Conservation (phyloP, 2,888 invertebrate genomes). For the Acronicta psi region DNA sequence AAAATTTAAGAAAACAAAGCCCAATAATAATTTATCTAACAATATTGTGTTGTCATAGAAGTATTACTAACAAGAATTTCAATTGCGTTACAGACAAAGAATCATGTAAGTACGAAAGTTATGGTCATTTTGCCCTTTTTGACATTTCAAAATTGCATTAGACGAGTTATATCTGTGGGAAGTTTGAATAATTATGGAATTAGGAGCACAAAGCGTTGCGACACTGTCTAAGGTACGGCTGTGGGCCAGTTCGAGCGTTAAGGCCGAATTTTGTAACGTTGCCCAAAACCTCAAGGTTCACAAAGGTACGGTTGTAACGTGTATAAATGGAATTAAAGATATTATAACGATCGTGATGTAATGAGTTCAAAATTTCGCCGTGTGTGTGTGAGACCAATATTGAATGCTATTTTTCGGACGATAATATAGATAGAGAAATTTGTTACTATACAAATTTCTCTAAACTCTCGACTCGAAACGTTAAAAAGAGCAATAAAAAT, state of each 20-base stretch:
- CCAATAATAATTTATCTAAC: too few species aligned
- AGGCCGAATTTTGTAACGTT: constrained; percentile 49
- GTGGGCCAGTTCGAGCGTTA: constrained; percentile 39
- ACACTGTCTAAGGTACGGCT: constrained; percentile 22
- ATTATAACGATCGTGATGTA: constrained; percentile 6
- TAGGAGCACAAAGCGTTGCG: constrained; percentile 43
- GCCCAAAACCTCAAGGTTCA: constrained; percentile 16
- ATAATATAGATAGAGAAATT: too few species aligned
- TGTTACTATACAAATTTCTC: too few species aligned
- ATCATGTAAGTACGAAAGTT: constrained; percentile 11
- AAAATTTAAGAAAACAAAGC: too few species aligned
- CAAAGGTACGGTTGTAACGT: constrained; percentile 30
- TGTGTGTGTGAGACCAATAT: too few species aligned
- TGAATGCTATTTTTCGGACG: too few species aligned
- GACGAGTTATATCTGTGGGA: constrained; percentile 34
- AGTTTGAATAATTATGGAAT: constrained; percentile 37
- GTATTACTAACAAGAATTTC: neutral
- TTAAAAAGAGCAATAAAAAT: too few species aligned
- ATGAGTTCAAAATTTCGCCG: too few species aligned
- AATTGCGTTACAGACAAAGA: constrained; percentile 2
- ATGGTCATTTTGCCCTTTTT: constrained; percentile 3
- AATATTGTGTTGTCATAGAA: neutral
- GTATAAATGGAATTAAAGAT: constrained; percentile 13
- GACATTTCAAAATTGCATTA: constrained; percentile 32
- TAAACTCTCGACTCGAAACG: too few species aligned